Base-by-base conservation (phyloP, 2,888 invertebrate species). In the Drosophila siamana region DNA sequence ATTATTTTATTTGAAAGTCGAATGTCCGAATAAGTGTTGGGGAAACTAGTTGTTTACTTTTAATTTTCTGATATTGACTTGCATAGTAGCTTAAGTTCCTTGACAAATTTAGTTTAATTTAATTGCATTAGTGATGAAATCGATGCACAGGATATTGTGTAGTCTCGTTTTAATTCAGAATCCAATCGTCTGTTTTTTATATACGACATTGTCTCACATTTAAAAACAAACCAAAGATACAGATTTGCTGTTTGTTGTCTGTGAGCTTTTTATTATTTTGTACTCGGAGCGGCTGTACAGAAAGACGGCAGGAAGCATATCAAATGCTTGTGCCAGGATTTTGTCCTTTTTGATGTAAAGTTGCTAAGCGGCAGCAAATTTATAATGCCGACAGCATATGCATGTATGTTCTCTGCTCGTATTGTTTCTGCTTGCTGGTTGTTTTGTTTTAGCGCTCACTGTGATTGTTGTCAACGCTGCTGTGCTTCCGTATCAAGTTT, bases 361-460 rank as follows among this genome's bases (percentile, higher is more conserved):
- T 81, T 81, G 80, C 82, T 80, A 80, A 82, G 82, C 80, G 79
- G 63, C 79, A 74, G 54, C 79, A 82, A 78, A 80, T 83, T 82
- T 82, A 72, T 78, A 83, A 77, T 74, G 65, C 70, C 63, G 41
- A 22, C 68, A 69, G 67, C 64, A 57, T 68, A 19, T 38, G 36
- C 36, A 38, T 82, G 62, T 69, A 66, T 33, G 28, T 28, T 8
- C 9, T 28, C 9, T 28, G 11, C 33, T n/a, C 33, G 33, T 78
- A 63, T 80, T 64, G 52, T 69, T 61, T 68, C 54, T 68, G 60
- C 64, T 56, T 61, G 28, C 33, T 57, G 64, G 48, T 57, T 80
- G 84, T 75, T 81, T 85, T 85, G 68, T 81, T 78, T 84, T 68
- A 64, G 65, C 79, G 73, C 76, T 69, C 76, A 69, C 87, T 81